Evolutionary conservation across 1,140 invertebrate genomes (phyloP).

Genomic region (Trichomalopsis sarcophagae): DNA sequence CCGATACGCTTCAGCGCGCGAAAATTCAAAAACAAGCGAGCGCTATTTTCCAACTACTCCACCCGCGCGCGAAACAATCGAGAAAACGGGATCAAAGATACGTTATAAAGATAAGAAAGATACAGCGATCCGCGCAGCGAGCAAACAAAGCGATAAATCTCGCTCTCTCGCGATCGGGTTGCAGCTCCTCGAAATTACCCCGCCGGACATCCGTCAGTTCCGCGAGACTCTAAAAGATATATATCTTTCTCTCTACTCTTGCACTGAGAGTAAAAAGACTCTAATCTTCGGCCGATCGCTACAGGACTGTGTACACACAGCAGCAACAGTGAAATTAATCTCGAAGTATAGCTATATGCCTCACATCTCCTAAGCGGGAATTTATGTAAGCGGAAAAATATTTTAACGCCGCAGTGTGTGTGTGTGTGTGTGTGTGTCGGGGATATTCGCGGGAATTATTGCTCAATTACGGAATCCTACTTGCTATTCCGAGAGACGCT

Average conservation of each 20-base stretch:
- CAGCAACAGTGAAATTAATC: not conserved
- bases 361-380: conserved; percentile 1
- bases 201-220: conserved; percentile 6
- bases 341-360: too few species aligned
- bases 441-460: conserved; percentile 25
- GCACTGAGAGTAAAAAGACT: not conserved
- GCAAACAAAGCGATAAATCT: conserved; percentile 46
- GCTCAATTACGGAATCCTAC: conserved; percentile 33
- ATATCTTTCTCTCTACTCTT: not conserved
- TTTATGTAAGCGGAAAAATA: conserved; percentile 35
- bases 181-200: not conserved
- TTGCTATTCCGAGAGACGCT: not conserved
- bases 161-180: not conserved
- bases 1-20: not conserved
- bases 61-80: not conserved
- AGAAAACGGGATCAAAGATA: not conserved
- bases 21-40: not conserved
- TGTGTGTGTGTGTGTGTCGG: too few species aligned
- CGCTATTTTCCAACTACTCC: not conserved
- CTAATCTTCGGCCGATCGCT: not conserved
- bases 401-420: not conserved
- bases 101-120: not conserved
- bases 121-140: not conserved
- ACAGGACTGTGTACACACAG: too few species aligned
- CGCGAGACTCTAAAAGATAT: conserved; percentile 1